Percentiles rank a stretch among this genome's conserved stretches.
Conservation (phyloP, 2,797 vertebrate species). For the Neosalanx taihuensis region DNA sequence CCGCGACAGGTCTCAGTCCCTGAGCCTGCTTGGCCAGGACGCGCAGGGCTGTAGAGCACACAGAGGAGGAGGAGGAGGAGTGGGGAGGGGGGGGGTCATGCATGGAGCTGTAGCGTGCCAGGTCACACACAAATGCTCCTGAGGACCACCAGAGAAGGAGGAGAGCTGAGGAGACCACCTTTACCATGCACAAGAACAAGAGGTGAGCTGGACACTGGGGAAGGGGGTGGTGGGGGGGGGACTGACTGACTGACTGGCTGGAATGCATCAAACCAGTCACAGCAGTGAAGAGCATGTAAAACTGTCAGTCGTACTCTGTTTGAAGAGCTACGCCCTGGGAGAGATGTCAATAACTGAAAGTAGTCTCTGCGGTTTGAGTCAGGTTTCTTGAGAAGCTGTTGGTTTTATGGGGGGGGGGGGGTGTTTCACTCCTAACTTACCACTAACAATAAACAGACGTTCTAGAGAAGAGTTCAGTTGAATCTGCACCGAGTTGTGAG, state of each 20-base stretch:
- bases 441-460: neutral
- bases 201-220: constrained; percentile 60
- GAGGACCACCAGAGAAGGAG: constrained; percentile 58
- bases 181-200: constrained; percentile 77
- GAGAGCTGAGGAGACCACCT: constrained; percentile 62
- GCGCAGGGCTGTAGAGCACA: constrained; percentile 40
- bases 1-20: constrained; percentile 41
- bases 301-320: too few species aligned
- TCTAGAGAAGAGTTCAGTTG: too few species aligned
- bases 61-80: constrained; percentile 34
- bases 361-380: constrained; percentile 64
- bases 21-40: constrained; percentile 37
- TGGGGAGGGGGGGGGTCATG: constrained; percentile 46
- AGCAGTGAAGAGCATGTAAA: neutral
- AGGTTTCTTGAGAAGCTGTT: constrained; percentile 50
- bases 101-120: constrained; percentile 66
- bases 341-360: constrained; percentile 55
- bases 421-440: constrained; percentile 31
- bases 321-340: neutral
- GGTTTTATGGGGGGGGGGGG: constrained; percentile 18
- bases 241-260: neutral
- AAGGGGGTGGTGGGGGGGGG: neutral
- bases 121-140: constrained; percentile 62
- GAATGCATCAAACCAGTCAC: neutral
- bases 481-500: neutral